Evolutionary conservation across 2,797 vertebrate genomes (phyloP).

Genomic region (Gymnocypris eckloni): DNA sequence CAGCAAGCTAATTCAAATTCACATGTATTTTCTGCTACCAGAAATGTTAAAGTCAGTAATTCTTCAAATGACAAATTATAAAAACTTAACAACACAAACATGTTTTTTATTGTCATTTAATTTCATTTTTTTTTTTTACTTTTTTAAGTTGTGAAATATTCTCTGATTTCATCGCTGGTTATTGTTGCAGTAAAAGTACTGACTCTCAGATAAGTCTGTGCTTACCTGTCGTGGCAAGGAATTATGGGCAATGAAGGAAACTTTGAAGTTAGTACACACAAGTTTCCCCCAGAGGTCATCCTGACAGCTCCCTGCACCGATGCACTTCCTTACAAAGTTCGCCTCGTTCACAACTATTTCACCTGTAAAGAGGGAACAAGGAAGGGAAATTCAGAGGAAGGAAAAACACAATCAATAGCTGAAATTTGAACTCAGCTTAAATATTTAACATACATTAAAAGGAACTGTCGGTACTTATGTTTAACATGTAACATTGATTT

Average conservation of each 20-base stretch:
- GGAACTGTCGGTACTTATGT: background rate
- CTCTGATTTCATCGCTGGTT: no score
- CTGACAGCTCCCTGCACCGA: slow-evolving; percentile 88
- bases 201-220: background rate
- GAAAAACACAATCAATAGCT: background rate
- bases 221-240: slow-evolving; percentile 86
- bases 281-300: slow-evolving; percentile 96
- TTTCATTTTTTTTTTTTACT: background rate
- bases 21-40: background rate
- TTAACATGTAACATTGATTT: slow-evolving; percentile 4
- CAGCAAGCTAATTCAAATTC: background rate
- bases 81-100: background rate
- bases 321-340: slow-evolving; percentile 97
- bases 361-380: slow-evolving; percentile 77
- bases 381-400: slow-evolving; percentile 15
- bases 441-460: background rate
- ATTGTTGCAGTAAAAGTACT: background rate
- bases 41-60: background rate
- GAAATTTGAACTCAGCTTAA: background rate
- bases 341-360: slow-evolving; percentile 98
- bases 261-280: slow-evolving; percentile 98
- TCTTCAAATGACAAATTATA: background rate
- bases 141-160: background rate
- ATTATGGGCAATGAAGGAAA: slow-evolving; percentile 95
- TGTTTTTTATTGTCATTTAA: background rate